These are phyloP conservation scores for Chaetops frenatus DNA, from an alignment of 2,113 vertebrate species.

Conservation along the genomic window DNA sequence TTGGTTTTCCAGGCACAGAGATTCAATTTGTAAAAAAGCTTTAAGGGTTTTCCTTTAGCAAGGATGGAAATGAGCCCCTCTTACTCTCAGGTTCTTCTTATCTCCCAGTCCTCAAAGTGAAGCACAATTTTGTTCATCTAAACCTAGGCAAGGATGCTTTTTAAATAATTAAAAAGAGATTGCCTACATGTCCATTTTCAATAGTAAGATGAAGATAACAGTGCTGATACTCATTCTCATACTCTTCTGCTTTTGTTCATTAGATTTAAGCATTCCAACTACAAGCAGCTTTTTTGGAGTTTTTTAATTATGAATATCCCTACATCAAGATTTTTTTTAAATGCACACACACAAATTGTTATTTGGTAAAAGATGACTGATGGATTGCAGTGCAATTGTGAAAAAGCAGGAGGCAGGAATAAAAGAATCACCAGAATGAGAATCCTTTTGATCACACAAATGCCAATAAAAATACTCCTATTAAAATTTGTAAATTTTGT, in stretches of 20 bases:
- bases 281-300: neutral
- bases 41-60: neutral
- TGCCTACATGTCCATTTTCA: neutral
- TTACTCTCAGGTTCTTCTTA: neutral
- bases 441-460: neutral
- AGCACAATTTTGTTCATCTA: neutral
- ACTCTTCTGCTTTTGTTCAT: neutral
- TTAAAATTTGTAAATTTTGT: too few species aligned
- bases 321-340: too few species aligned
- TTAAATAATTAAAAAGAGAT: neutral
- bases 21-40: neutral
- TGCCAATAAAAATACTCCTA: neutral
- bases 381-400: neutral
- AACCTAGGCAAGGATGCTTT: neutral
- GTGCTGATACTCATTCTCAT: neutral
- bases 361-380: neutral
- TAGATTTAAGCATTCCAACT: neutral
- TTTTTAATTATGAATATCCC: neutral
- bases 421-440: neutral
- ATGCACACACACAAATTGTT: rapidly evolving
- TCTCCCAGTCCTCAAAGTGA: neutral
- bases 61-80: neutral
- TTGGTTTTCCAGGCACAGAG: neutral
- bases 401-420: neutral
- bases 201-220: neutral